phyloP scores from a whole-genome alignment of 2,113 vertebrate genomes.

The Oncorhynchus kisutch region DNA sequence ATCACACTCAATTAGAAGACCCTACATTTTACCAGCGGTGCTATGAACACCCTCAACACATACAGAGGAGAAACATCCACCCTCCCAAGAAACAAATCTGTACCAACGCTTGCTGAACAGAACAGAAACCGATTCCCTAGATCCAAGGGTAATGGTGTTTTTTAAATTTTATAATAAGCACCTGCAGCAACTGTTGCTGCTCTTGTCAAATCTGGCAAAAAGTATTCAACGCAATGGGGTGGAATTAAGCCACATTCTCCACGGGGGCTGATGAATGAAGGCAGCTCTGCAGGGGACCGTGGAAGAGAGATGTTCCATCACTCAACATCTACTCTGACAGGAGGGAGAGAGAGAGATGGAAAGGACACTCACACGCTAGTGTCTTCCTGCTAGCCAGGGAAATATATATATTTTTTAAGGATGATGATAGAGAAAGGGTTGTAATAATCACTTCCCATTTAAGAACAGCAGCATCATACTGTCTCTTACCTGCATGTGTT shows the following conservation, averaged over 20 bases:
- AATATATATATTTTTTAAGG: not conserved
- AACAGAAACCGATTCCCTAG: too few species aligned
- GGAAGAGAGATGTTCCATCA: not conserved
- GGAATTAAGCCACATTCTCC: not conserved
- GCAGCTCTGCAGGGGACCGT: not conserved
- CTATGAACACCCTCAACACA: conserved; percentile 13
- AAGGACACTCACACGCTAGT: conserved; percentile 12
- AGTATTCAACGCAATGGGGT: conserved; percentile 6
- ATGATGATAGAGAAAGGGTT: conserved; percentile 4
- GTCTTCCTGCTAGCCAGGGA: not conserved
- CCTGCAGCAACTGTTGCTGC: conserved; percentile 37
- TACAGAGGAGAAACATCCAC: not conserved
- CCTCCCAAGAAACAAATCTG: not conserved
- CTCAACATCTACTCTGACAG: not conserved
- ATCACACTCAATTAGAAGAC: conserved; percentile 11
- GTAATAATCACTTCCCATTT: too few species aligned
- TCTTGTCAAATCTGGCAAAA: conserved; percentile 21
- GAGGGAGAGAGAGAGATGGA: not conserved
- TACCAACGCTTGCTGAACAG: too few species aligned
- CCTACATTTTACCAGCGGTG: conserved; percentile 8
- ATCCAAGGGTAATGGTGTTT: too few species aligned
- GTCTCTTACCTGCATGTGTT: conserved; percentile 85
- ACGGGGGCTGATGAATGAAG: conserved; percentile 5
- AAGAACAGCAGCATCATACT: not conserved
- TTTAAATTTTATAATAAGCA: conserved; percentile 13